Evolutionary conservation across 2,797 vertebrate species (phyloP).

Genomic region (Peromyscus nudipes): DNA sequence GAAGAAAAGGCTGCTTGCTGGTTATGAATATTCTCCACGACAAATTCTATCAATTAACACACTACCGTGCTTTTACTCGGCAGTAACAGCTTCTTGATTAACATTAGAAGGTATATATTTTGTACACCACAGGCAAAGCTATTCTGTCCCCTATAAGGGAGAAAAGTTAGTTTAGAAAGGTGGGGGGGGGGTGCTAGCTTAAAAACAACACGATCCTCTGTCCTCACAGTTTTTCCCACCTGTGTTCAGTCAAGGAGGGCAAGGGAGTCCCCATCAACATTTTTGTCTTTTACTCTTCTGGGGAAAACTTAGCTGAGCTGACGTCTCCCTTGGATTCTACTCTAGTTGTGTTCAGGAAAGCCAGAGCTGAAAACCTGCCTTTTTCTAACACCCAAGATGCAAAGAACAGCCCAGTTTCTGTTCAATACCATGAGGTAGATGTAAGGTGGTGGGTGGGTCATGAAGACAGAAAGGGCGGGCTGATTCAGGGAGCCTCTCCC

Average conservation of each 20-base stretch:
- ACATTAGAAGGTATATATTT: constrained; percentile 76
- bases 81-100: constrained; percentile 77
- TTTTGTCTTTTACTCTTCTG: neutral
- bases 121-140: constrained; percentile 54
- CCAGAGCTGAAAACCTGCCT: neutral
- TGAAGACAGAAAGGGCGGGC: neutral
- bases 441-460: no score
- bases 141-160: constrained; percentile 42
- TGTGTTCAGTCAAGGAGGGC: neutral
- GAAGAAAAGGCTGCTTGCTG: constrained; percentile 71
- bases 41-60: constrained; percentile 77
- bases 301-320: neutral
- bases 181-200: neutral
- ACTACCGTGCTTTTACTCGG: constrained; percentile 7
- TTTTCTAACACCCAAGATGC: neutral
- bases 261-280: neutral
- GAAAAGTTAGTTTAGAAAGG: constrained; percentile 64
- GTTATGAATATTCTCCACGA: constrained; percentile 68
- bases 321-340: neutral
- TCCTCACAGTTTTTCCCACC: neutral
- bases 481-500: neutral
- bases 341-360: neutral
- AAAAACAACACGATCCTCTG: constrained; percentile 3
- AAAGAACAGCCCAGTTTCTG: no score
- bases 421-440: neutral